Evolutionary conservation across 2,113 vertebrate genomes (phyloP), one percentile per base, ranked within the genome.

Genomic region (Barbus barbus): DNA sequence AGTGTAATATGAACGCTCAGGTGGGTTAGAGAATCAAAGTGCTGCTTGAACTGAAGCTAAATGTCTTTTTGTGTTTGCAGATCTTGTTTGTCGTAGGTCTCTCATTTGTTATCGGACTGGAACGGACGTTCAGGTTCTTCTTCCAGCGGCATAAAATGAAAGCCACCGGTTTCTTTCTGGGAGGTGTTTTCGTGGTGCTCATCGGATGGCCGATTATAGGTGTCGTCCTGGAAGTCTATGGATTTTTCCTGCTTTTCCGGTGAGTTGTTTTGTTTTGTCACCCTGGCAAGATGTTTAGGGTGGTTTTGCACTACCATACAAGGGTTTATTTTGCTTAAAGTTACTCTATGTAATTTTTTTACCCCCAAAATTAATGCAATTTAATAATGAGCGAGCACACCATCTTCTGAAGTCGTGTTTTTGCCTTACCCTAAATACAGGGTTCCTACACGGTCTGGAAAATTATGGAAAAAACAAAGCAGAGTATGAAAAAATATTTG

Each of bases 61-160:
- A 8, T 41, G 9, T 76, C 3, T 58, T 9, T 80, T 9, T 33
- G 36, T 76, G 31, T 84, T 3, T 85, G 86, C 86, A 99, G 98
- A 98, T 99, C 89, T 94, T 99, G 89, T 99, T 99, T 89, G 97
- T 99, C 83, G 96, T 96, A 81, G 98, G 98, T 22, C 93, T 99
- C 73, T 94, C 98, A 65, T 99, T 99, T 83, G 97, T 99, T 83
- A 99, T 99, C 0, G 98, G 98, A 4, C 93, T 99, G 90, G 98
- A 99, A 93, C 95, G 98, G 88, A 99, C 98, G 0, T 98, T 99
- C 91, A 94, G 97, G 87, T 99, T 99, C 94, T 99, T 99, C 93
- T 99, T 99, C 91, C 98, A 99, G 90, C 97, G 96, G 83, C 98
- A 99, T 92, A 99, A 99, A 94, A 93, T 98, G 90, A 99, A 99